A percentile compares a stretch with the other conserved stretches of the same genome.
phyloP scores from a whole-genome alignment of 2,888 invertebrate genomes.

The Drosophila demipolita region DNA sequence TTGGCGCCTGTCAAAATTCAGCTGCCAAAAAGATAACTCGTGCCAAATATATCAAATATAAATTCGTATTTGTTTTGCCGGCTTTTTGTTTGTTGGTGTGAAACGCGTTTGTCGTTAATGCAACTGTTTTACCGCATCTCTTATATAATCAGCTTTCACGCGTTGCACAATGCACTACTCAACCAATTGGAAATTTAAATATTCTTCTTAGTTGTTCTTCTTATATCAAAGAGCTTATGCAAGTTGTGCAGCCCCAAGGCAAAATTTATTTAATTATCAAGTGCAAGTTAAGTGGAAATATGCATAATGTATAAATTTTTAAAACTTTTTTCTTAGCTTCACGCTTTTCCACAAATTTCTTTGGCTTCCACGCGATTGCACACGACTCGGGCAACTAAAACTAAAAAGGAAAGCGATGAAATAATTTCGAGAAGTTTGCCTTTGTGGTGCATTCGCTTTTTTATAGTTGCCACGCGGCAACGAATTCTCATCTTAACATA shows the following conservation, averaged over 20 bases:
- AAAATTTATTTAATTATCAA: constrained; percentile 19
- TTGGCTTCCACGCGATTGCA: constrained; percentile 73
- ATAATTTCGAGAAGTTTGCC: constrained; percentile 75
- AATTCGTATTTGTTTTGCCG: constrained; percentile 56
- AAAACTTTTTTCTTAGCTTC: constrained; percentile 7
- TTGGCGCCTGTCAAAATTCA: constrained; percentile 65
- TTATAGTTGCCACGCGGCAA: constrained; percentile 49
- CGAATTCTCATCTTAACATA: constrained; percentile 11
- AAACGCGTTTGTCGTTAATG: constrained; percentile 12
- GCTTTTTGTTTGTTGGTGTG: constrained; percentile 43
- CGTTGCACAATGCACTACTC: constrained; percentile 56
- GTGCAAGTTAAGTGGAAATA: constrained; percentile 14
- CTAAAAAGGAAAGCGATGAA: constrained; percentile 55
- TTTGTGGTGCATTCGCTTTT: constrained; percentile 66
- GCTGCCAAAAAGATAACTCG: constrained; percentile 36
- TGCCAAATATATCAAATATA: constrained; percentile 50
- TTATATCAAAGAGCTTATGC: background rate
- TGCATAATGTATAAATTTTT: background rate
- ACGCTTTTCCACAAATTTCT: constrained; percentile 38
- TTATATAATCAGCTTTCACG: constrained; percentile 53
- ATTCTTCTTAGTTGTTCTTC: background rate
- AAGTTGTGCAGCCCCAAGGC: constrained; percentile 1
- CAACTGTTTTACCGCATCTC: constrained; percentile 4
- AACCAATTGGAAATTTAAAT: constrained; percentile 2
- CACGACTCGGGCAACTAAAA: constrained; percentile 67